Evolutionary conservation across 2,888 invertebrate genomes (phyloP).

Genomic region (Papilio gigon): DNA sequence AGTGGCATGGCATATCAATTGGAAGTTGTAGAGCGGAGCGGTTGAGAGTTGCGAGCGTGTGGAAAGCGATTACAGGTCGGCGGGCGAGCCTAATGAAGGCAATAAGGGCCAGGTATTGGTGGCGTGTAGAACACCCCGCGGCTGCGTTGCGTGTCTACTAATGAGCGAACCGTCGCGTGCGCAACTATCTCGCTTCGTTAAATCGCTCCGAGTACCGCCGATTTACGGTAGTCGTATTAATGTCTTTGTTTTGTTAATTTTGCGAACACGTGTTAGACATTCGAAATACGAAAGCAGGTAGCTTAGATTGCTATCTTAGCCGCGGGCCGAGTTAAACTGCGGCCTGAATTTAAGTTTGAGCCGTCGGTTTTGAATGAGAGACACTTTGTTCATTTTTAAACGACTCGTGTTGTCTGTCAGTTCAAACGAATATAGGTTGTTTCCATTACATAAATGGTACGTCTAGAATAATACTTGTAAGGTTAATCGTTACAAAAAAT

Average conservation of each 20-base stretch:
- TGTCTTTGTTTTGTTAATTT: conserved; percentile 60
- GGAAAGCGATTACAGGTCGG: conserved; percentile 62
- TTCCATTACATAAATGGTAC: too few relatives aligned
- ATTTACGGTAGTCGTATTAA: conserved; percentile 49
- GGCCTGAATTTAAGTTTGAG: conserved; percentile 14
- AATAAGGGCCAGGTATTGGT: conserved; percentile 51
- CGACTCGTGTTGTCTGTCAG: neutral
- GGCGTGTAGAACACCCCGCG: conserved; percentile 52
- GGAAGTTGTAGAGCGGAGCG: conserved; percentile 23
- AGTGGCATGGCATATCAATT: conserved; percentile 25
- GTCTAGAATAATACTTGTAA: too few relatives aligned
- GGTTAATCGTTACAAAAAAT: neutral
- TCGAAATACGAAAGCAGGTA: conserved; percentile 44
- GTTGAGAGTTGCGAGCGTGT: conserved; percentile 52
- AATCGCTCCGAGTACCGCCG: conserved; percentile 64
- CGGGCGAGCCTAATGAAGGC: conserved; percentile 67
- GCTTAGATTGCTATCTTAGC: conserved; percentile 20
- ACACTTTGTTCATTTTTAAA: neutral
- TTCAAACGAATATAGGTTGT: neutral
- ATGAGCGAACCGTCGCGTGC: conserved; percentile 76
- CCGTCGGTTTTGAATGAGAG: neutral
- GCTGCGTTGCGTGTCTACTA: conserved; percentile 72
- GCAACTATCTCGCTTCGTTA: conserved; percentile 69
- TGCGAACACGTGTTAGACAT: conserved; percentile 51
- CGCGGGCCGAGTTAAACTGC: conserved; percentile 3